Conservation (phyloP, 2,888 invertebrate species). For the Podabrus alpinus region DNA sequence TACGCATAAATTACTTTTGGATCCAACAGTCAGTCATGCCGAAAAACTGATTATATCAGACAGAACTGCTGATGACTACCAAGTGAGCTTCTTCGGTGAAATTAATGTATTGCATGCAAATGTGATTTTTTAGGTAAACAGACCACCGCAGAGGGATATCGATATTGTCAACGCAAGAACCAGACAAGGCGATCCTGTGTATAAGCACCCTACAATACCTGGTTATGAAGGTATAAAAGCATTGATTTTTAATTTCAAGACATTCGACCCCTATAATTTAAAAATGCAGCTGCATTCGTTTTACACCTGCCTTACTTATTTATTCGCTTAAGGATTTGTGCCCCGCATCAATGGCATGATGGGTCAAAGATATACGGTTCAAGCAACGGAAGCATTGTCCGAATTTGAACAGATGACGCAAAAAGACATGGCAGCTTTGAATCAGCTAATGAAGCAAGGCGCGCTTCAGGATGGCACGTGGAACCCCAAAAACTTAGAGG, state of each 20-base stretch:
- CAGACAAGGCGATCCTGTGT: constrained; percentile 69
- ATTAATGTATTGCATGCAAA: neutral
- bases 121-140: constrained; percentile 55
- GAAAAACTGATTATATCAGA: constrained; percentile 71
- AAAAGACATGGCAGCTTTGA: constrained; percentile 61
- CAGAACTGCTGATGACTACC: constrained; percentile 64
- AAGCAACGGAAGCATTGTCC: constrained; percentile 73
- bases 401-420: constrained; percentile 70
- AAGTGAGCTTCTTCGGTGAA: neutral
- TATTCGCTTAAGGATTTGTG: constrained; percentile 61
- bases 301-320: neutral
- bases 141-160: constrained; percentile 69
- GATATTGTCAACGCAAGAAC: constrained; percentile 68
- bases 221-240: constrained; percentile 70
- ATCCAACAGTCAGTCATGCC: constrained; percentile 74
- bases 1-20: constrained; percentile 74
- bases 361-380: constrained; percentile 73
- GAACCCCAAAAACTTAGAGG: constrained; percentile 64
- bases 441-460: constrained; percentile 63
- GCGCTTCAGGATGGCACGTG: constrained; percentile 66
- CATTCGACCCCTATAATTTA: neutral
- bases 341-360: constrained; percentile 69
- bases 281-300: neutral
- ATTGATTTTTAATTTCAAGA: neutral
- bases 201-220: constrained; percentile 73